phyloP scores from a whole-genome alignment of 2,797 vertebrate genomes.

The Propithecus perrieri region DNA sequence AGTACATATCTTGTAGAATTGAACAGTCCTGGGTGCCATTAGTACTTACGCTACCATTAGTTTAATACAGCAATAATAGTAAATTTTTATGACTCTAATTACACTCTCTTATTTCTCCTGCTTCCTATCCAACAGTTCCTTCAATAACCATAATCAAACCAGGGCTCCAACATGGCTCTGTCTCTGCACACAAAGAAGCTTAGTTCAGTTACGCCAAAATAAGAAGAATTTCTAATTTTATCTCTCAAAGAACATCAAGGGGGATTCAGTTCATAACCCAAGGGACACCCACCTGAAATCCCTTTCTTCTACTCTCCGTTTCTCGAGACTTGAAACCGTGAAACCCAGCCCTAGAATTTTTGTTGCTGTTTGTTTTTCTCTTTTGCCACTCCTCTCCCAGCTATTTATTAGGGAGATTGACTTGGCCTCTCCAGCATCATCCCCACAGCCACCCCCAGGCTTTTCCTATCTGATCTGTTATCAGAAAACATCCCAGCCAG shows the following conservation, averaged over 20 bases:
- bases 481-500: neutral
- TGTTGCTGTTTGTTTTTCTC: neutral
- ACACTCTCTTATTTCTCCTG: neutral
- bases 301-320: neutral
- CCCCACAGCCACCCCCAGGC: no score
- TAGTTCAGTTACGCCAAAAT: neutral
- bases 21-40: neutral
- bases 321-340: neutral
- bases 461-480: conserved; percentile 3
- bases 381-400: neutral
- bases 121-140: neutral
- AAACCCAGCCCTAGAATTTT: neutral
- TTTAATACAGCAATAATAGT: neutral
- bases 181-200: neutral
- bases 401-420: neutral
- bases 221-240: neutral
- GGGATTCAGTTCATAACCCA: neutral
- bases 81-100: neutral
- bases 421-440: neutral
- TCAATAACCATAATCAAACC: neutral
- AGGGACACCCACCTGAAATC: neutral
- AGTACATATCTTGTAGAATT: neutral
- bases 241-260: neutral
- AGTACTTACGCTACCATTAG: neutral
- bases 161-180: neutral